Base-by-base conservation (phyloP, 2,797 vertebrate genomes). In the Craterocephalus amniculus region DNA sequence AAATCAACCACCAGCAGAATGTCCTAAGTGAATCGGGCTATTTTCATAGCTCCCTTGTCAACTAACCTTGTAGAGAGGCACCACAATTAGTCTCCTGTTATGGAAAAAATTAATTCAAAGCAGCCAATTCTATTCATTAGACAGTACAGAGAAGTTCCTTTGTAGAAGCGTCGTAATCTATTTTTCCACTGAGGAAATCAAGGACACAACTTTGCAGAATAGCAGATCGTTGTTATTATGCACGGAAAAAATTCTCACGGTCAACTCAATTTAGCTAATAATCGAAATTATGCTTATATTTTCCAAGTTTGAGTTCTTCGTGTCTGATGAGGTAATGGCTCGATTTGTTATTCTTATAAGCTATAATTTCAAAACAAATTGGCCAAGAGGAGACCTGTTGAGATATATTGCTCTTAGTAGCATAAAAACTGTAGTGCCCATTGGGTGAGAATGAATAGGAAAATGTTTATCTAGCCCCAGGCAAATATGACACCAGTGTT, bases 1-100 rank as follows among this genome's bases (percentile, higher is more conserved):
- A 87, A 88, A 90, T 89, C 83, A 80, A 85, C 77, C 76, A 88
- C 80, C 67, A 81, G 58, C 80, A 79, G 66, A 79, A 80, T 22
- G 26, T 76, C 70, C 84, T 71, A 67, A 79, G 62, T 71, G 60
- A 58, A 73, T 65, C 27, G 3, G 56, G 64, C 69, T 75, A 65
- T 78, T 82, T 85, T 86, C 74, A 85, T 64, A 62, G 63, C 58
- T 86, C 81, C 74, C 80, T 74, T 34, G 60, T 70, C 54, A 51
- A 63, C 70, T 67, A 89, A 87, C 84, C 82, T 83, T 78, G 80
- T 66, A 88, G 79, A 85, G 81, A 83, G 36, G 40, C 74, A 72
- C 51, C 48, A 67, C 74, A 83, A 82, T 88, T 83, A 86, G 45
- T 78, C 67, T 78, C 51, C 72, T 74, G 74, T 75, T 87, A 54